phyloP scores from a whole-genome alignment of 2,797 vertebrate species.

The Argentina silus region DNA sequence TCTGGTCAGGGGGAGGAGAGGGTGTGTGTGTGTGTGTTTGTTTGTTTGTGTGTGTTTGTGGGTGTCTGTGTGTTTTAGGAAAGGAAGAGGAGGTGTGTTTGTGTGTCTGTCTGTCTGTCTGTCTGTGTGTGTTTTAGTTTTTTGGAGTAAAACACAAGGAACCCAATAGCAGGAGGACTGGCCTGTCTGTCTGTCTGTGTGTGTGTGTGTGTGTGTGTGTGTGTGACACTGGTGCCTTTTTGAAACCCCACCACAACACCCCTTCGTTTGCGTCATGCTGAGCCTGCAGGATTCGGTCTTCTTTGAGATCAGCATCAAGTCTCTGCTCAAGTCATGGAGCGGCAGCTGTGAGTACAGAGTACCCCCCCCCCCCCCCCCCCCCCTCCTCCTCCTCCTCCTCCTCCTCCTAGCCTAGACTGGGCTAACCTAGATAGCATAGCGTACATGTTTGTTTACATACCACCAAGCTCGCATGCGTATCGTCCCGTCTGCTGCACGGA shows the following conservation, averaged over 20 bases:
- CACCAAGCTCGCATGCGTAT: conserved; percentile 49
- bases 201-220: conserved; percentile 1
- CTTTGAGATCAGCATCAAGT: conserved; percentile 99
- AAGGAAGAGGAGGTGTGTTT: conserved; percentile 13
- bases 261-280: conserved; percentile 83
- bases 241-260: conserved; percentile 12
- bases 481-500: conserved; percentile 15
- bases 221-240: conserved; percentile 42
- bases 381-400: background rate
- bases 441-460: conserved; percentile 60
- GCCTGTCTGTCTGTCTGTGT: conserved; percentile 54
- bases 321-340: conserved; percentile 96
- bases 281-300: conserved; percentile 96
- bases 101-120: conserved; percentile 1
- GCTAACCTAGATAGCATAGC: no score
- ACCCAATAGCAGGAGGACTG: conserved; percentile 31
- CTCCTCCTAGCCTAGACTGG: background rate
- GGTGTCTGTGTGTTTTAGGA: conserved; percentile 1
- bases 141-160: conserved; percentile 8
- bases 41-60: background rate
- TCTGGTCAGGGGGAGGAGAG: conserved; percentile 37
- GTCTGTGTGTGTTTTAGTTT: conserved; percentile 4
- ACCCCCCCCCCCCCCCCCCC: background rate
- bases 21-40: background rate
- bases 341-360: conserved; percentile 90